These are phyloP conservation scores for Eufriesea mexicana DNA, from an alignment of 1,140 invertebrate species.

Conservation along the genomic window DNA sequence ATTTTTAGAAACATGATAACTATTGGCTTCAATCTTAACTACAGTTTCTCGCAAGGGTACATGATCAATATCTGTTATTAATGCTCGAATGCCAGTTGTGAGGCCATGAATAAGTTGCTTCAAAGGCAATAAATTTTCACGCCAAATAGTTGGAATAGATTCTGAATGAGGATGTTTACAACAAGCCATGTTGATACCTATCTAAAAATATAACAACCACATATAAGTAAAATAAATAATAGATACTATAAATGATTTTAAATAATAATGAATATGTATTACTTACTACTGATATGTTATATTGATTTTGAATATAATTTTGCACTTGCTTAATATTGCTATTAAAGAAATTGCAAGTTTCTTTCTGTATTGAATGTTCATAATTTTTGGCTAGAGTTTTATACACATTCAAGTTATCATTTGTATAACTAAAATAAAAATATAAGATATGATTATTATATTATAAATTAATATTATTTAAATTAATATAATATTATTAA, in stretches of 20 bases:
- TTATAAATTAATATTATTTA: no score
- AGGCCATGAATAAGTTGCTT: conserved; percentile 84
- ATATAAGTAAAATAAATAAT: background rate
- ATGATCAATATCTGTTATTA: conserved; percentile 85
- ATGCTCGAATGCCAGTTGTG: conserved; percentile 87
- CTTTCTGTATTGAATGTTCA: conserved; percentile 64
- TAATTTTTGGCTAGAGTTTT: conserved; percentile 82
- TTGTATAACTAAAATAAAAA: conserved; percentile 75
- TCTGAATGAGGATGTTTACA: conserved; percentile 89
- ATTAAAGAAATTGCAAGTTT: conserved; percentile 66
- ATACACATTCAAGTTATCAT: conserved; percentile 78
- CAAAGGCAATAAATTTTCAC: conserved; percentile 87
- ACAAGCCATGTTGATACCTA: conserved; percentile 85
- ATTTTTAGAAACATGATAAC: conserved; percentile 86
- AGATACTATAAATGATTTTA: background rate
- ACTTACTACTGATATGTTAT: conserved; percentile 75
- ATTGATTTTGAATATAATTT: conserved; percentile 72
- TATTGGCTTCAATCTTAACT: conserved; percentile 84
- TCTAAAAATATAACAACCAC: conserved; percentile 66
- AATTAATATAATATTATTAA: no score
- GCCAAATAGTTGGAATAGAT: conserved; percentile 89
- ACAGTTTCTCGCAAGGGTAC: conserved; percentile 87
- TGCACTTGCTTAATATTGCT: conserved; percentile 69
- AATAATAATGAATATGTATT: conserved; percentile 2
- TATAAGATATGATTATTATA: background rate